These are phyloP conservation scores for Prorops nasuta DNA, from an alignment of 1,140 invertebrate genomes.

Conservation along the genomic window DNA sequence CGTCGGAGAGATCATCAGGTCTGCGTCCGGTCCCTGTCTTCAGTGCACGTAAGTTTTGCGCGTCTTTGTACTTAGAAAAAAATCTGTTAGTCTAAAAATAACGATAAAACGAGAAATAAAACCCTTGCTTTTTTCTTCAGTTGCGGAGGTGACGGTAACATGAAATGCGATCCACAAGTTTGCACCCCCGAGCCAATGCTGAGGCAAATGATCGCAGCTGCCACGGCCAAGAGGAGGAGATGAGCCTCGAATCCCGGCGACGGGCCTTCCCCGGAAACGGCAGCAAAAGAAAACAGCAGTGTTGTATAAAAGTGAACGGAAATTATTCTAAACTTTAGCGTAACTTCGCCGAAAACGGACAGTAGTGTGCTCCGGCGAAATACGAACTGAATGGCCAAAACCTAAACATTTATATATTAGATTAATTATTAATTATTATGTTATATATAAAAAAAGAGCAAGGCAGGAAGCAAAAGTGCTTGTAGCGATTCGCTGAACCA, in stretches of 20 bases:
- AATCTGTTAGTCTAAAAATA: too few species aligned
- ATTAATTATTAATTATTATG: conserved; percentile 41
- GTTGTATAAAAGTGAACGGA: conserved; percentile 55
- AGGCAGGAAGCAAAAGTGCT: conserved; percentile 26
- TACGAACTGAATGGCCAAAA: conserved; percentile 56
- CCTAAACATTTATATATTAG: conserved; percentile 54
- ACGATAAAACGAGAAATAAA: not conserved
- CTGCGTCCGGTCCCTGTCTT: conserved; percentile 85
- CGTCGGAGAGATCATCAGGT: conserved; percentile 78
- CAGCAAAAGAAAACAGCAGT: conserved; percentile 29
- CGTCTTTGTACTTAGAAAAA: not conserved
- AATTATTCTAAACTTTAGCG: conserved; percentile 49
- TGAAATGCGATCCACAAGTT: conserved; percentile 87
- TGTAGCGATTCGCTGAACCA: conserved; percentile 17
- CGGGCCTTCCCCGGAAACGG: not conserved
- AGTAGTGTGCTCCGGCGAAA: conserved; percentile 48
- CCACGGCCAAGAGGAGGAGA: conserved; percentile 70
- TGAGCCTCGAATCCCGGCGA: conserved; percentile 62
- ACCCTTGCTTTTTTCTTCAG: conserved; percentile 53
- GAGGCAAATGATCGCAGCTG: conserved; percentile 81
- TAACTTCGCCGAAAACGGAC: conserved; percentile 49
- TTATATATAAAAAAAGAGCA: conserved; percentile 39
- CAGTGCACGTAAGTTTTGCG: conserved; percentile 81
- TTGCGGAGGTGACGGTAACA: conserved; percentile 84
- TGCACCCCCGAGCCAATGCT: conserved; percentile 86